phyloP scores from a whole-genome alignment of 2,888 invertebrate species.

The Thalpophila matura region DNA sequence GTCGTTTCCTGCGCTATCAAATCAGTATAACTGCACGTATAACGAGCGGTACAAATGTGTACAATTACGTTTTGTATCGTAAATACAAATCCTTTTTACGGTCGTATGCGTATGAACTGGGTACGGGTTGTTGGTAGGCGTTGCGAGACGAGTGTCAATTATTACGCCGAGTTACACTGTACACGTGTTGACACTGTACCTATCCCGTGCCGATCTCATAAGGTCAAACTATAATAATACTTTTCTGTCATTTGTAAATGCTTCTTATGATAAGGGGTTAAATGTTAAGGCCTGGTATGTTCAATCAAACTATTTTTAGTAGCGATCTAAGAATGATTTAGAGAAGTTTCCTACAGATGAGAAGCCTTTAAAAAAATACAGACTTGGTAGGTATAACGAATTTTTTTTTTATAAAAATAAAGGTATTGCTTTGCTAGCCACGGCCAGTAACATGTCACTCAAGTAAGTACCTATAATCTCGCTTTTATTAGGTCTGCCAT shows the following conservation, averaged over 20 bases:
- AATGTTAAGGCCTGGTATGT: conserved; percentile 25
- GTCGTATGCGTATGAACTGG: conserved; percentile 37
- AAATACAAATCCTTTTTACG: conserved; percentile 59
- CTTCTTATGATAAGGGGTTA: conserved; percentile 23
- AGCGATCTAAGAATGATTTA: not conserved
- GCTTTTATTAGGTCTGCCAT: not conserved
- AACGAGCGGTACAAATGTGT: conserved; percentile 52
- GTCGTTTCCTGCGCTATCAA: conserved; percentile 64
- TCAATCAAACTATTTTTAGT: conserved; percentile 15
- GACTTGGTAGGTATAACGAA: not conserved
- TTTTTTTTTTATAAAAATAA: not conserved
- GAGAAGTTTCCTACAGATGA: not conserved
- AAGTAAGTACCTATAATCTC: no score
- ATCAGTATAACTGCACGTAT: conserved; percentile 62
- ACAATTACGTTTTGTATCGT: conserved; percentile 59
- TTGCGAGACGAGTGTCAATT: conserved; percentile 39
- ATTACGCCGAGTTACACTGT: conserved; percentile 37
- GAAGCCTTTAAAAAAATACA: not conserved
- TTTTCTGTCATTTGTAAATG: conserved; percentile 3
- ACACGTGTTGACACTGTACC: conserved; percentile 45
- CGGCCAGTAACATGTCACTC: no score
- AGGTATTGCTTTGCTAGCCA: not conserved
- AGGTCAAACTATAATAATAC: conserved; percentile 42
- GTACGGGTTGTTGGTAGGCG: conserved; percentile 23
- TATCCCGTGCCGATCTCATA: conserved; percentile 31